Evolutionary conservation across 2,888 invertebrate genomes (phyloP).

Genomic region (Drosophila diplacantha): DNA sequence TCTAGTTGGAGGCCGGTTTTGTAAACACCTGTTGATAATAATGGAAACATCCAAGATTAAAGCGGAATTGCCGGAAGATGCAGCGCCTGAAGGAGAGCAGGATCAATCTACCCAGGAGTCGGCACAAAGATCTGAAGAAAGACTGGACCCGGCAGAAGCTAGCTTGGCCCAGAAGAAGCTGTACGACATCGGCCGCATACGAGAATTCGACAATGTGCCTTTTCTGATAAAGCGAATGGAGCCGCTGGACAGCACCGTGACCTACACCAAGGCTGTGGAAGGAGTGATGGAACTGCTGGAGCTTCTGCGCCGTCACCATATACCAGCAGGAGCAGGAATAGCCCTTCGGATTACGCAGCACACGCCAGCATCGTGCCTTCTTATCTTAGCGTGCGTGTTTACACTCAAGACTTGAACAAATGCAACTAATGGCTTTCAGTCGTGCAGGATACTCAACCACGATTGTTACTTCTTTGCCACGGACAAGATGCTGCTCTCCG

Average conservation of each 20-base stretch:
- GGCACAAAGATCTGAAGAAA: not conserved
- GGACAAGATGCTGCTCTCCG: constrained; percentile 48
- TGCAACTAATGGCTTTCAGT: not conserved
- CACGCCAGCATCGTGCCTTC: constrained; percentile 56
- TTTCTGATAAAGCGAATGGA: constrained; percentile 55
- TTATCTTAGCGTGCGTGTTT: constrained; percentile 60
- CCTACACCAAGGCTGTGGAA: constrained; percentile 48
- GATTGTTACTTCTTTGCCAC: constrained; percentile 63
- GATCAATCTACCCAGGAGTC: not conserved
- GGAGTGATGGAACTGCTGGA: constrained; percentile 43
- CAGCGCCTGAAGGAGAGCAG: not conserved
- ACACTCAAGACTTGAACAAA: too few species aligned
- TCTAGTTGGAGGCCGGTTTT: not conserved
- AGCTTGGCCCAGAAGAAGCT: constrained; percentile 37
- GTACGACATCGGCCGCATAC: constrained; percentile 44
- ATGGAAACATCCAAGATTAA: constrained; percentile 46
- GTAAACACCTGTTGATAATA: not conserved
- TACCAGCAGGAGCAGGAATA: constrained; percentile 53
- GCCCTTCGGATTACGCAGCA: constrained; percentile 61
- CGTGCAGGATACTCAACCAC: constrained; percentile 64
- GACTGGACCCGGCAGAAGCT: constrained; percentile 8
- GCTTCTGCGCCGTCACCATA: constrained; percentile 31
- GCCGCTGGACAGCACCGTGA: constrained; percentile 43
- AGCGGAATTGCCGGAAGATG: constrained; percentile 15
- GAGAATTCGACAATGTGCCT: constrained; percentile 51